Conservation (phyloP, 1,140 invertebrate species). For the Cotesia glomerata region DNA sequence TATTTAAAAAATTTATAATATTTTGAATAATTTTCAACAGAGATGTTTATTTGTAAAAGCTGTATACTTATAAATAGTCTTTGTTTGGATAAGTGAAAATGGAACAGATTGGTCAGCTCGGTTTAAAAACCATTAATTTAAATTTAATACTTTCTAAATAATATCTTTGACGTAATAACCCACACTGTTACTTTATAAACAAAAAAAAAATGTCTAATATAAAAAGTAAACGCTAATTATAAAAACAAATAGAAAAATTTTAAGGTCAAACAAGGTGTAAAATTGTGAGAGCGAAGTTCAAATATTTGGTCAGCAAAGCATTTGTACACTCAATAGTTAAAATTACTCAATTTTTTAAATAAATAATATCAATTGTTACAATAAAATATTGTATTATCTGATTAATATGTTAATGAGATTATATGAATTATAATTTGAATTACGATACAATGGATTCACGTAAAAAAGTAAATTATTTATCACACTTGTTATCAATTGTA, state of each 20-base stretch:
- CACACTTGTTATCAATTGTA: too few species aligned
- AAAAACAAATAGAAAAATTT: not conserved
- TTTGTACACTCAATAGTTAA: not conserved
- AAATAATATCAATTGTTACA: not conserved
- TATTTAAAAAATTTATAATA: too few species aligned
- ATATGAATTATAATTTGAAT: too few species aligned
- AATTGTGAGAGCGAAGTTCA: constrained; percentile 23
- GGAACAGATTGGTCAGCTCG: constrained; percentile 11
- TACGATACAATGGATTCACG: too few species aligned
- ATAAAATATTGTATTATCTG: too few species aligned
- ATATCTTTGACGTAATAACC: not conserved
- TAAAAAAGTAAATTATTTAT: not conserved
- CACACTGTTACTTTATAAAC: not conserved
- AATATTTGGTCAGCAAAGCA: constrained; percentile 37
- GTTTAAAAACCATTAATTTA: not conserved
- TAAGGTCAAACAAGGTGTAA: constrained; percentile 10
- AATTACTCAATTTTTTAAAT: not conserved
- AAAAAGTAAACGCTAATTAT: not conserved
- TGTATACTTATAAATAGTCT: constrained; percentile 38
- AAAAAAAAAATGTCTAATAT: constrained; percentile 1
- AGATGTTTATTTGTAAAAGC: constrained; percentile 23
- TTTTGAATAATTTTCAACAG: not conserved
- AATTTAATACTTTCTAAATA: constrained; percentile 7
- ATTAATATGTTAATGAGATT: too few species aligned
- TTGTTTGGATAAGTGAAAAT: constrained; percentile 31